A percentile compares a stretch with the other conserved stretches of the same genome.
phyloP scores from a whole-genome alignment of 2,888 invertebrate genomes.

The Nemoura dubitans region DNA sequence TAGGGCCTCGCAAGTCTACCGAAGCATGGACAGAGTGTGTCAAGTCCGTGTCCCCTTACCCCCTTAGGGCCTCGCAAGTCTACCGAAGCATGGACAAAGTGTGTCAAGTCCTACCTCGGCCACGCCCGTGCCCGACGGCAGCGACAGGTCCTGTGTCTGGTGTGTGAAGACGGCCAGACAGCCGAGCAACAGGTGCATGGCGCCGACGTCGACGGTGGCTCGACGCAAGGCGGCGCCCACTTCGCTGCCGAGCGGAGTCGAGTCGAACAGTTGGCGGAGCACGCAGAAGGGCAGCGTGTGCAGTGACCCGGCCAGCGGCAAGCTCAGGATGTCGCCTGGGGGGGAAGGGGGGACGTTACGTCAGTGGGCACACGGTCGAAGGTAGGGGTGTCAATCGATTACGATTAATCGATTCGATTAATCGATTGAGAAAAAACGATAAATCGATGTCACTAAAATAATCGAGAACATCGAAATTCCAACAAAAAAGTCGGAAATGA shows the following conservation, averaged over 20 bases:
- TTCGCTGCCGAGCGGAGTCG: slow-evolving; percentile 77
- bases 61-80: no score
- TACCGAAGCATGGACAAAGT: no score
- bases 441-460: no score
- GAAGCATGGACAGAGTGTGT: no score
- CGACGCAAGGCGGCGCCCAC: slow-evolving; percentile 79
- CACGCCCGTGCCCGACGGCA: not conserved
- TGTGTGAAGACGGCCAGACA: slow-evolving; percentile 91
- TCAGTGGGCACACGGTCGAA: no score
- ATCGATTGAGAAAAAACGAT: no score
- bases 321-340: slow-evolving; percentile 74
- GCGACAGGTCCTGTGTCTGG: slow-evolving; percentile 59
- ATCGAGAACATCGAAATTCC: no score
- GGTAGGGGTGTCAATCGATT: no score
- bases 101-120: not conserved
- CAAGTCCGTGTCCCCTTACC: no score
- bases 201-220: slow-evolving; percentile 84
- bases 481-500: no score
- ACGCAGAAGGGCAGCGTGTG: slow-evolving; percentile 84
- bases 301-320: slow-evolving; percentile 72
- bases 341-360: slow-evolving; percentile 44
- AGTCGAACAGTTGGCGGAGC: slow-evolving; percentile 78
- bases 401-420: no score
- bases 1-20: no score
- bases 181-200: slow-evolving; percentile 83